Percentiles rank a stretch among this genome's conserved stretches.
Conservation (phyloP, 2,113 vertebrate species). For the Mus pahari region DNA sequence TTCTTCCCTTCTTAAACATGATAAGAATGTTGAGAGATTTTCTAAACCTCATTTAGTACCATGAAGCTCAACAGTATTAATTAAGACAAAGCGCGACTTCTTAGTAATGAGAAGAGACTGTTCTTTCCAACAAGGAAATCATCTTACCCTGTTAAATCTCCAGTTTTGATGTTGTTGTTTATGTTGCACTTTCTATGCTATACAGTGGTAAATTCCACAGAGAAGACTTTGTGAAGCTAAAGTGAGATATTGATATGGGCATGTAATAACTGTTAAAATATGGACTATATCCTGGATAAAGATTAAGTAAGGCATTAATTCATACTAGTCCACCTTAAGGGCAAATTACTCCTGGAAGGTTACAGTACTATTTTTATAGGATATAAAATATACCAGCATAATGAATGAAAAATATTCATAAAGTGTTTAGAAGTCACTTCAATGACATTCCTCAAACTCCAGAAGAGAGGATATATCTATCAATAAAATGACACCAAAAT, state of each 20-base stretch:
- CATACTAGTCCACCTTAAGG: conserved; percentile 44
- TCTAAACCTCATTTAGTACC: conserved; percentile 68
- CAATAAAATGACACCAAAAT: conserved; percentile 82
- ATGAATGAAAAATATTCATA: conserved; percentile 71
- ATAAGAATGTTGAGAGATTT: conserved; percentile 73
- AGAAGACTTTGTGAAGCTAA: neutral
- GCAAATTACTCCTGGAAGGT: conserved; percentile 58
- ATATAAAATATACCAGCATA: conserved; percentile 72
- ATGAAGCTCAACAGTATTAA: conserved; percentile 73
- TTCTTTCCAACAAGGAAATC: neutral
- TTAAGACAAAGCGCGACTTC: conserved; percentile 70
- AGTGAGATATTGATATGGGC: neutral
- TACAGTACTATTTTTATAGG: conserved; percentile 69
- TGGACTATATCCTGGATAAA: conserved; percentile 38
- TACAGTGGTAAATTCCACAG: neutral
- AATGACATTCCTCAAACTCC: conserved; percentile 80
- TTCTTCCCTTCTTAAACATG: conserved; percentile 60
- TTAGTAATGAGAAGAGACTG: conserved; percentile 25
- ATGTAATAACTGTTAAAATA: conserved; percentile 23
- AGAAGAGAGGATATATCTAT: conserved; percentile 74
- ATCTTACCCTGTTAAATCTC: conserved; percentile 1
- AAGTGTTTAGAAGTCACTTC: conserved; percentile 81
- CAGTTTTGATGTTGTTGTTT: neutral
- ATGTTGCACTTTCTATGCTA: neutral
- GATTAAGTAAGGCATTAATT: conserved; percentile 54